phyloP scores from a whole-genome alignment of 2,797 vertebrate genomes.

The Diceros bicornis region DNA sequence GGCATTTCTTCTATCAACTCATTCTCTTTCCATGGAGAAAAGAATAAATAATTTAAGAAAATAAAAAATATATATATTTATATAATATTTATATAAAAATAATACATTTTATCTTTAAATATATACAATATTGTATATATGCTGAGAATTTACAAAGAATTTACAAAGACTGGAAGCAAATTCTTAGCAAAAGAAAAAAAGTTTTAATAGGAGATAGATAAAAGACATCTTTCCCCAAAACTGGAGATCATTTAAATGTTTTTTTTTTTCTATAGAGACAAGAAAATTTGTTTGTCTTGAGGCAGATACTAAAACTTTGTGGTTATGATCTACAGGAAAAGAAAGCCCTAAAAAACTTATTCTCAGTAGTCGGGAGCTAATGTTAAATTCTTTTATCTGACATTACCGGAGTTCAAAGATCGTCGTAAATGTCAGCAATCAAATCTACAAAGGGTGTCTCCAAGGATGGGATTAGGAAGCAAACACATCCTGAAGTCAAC shows the following conservation, averaged over 20 bases:
- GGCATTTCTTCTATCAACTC: not conserved
- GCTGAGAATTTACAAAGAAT: slow-evolving; percentile 28
- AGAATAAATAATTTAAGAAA: not conserved
- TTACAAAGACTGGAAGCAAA: not conserved
- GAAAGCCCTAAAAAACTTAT: slow-evolving; percentile 22
- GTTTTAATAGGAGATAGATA: not conserved
- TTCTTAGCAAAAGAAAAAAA: not conserved
- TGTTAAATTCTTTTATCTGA: slow-evolving; percentile 80
- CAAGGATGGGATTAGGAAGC: slow-evolving; percentile 72
- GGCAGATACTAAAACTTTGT: slow-evolving; percentile 9
- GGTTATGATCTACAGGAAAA: not conserved
- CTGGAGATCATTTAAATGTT: not conserved
- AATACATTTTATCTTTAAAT: not conserved
- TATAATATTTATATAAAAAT: not conserved
- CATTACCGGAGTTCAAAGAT: slow-evolving; percentile 69
- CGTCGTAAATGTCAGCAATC: slow-evolving; percentile 84
- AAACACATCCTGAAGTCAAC: slow-evolving; percentile 54
- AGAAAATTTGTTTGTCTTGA: not conserved
- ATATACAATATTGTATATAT: not conserved
- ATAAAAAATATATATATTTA: not conserved
- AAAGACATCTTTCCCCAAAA: not conserved
- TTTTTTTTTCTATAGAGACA: not conserved
- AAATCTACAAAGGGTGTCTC: slow-evolving; percentile 75
- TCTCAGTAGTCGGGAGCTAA: slow-evolving; percentile 61
- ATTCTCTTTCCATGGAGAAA: not conserved